Evolutionary conservation across 2,797 vertebrate species (phyloP).

Genomic region (Coccyzus lansbergi): DNA sequence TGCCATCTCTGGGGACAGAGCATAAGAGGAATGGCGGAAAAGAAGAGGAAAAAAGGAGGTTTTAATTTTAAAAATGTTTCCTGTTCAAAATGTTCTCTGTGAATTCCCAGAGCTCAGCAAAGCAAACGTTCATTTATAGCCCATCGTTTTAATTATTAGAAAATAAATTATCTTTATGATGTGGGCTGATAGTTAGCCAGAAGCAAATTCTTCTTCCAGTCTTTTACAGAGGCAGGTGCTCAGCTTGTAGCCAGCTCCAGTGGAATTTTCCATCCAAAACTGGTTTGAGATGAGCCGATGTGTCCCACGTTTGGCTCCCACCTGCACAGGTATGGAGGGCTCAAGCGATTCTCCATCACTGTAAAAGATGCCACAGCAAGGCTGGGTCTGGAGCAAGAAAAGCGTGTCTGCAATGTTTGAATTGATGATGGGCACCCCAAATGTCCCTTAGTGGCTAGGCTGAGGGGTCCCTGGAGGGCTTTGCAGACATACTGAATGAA

Average conservation of each 20-base stretch:
- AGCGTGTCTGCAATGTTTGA: rapidly evolving
- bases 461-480: background rate
- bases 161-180: conserved; percentile 45
- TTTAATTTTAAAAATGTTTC: conserved; percentile 41
- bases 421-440: background rate
- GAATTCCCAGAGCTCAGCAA: conserved; percentile 51
- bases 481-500: background rate
- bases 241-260: background rate
- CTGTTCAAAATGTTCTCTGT: conserved; percentile 20
- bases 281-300: background rate
- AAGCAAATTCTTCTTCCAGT: conserved; percentile 2
- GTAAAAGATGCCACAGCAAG: background rate
- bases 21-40: background rate
- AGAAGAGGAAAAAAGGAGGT: background rate
- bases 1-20: background rate
- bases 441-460: background rate
- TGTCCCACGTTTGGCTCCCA: background rate
- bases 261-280: conserved; percentile 43
- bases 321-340: too few relatives aligned
- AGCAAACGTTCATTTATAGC: conserved; percentile 11
- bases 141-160: conserved; percentile 57
- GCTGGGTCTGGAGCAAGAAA: background rate
- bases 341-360: background rate
- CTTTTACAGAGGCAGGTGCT: background rate
- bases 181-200: conserved; percentile 50